These are phyloP conservation scores for Prosopocoilus inquinatus DNA, from an alignment of 2,888 invertebrate species.

Conservation along the genomic window DNA sequence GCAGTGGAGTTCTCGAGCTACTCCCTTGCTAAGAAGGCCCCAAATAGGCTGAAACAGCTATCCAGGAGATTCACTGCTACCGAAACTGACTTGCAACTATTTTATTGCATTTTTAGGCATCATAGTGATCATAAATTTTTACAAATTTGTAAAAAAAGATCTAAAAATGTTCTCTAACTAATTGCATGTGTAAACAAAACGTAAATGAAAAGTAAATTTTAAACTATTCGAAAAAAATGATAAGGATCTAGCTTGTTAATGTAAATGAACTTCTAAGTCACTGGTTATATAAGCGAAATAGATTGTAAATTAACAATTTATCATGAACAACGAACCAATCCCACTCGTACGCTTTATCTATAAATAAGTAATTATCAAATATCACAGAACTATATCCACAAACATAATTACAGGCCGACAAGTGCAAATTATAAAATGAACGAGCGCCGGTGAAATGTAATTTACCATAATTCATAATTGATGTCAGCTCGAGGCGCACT, in stretches of 20 bases:
- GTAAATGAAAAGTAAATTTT: too few species aligned
- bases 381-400: conserved; percentile 9
- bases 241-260: neutral
- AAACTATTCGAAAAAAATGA: conserved; percentile 2
- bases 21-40: too few species aligned
- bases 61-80: too few species aligned
- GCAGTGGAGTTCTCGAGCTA: too few species aligned
- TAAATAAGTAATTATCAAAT: conserved; percentile 14
- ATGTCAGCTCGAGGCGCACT: conserved; percentile 26
- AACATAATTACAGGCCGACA: conserved; percentile 19
- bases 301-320: conserved; percentile 7
- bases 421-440: conserved; percentile 25
- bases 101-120: too few species aligned
- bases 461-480: conserved; percentile 31
- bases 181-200: too few species aligned
- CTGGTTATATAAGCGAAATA: conserved; percentile 12
- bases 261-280: neutral
- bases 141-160: too few species aligned
- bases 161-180: too few species aligned
- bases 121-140: too few species aligned
- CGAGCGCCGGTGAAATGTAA: conserved; percentile 25
- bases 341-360: conserved; percentile 11
- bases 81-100: too few species aligned
- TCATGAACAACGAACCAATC: conserved; percentile 13
- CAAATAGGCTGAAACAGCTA: too few species aligned